Evolutionary conservation across 1,140 invertebrate genomes (phyloP).

Genomic region (Drosophila micromelanica): DNA sequence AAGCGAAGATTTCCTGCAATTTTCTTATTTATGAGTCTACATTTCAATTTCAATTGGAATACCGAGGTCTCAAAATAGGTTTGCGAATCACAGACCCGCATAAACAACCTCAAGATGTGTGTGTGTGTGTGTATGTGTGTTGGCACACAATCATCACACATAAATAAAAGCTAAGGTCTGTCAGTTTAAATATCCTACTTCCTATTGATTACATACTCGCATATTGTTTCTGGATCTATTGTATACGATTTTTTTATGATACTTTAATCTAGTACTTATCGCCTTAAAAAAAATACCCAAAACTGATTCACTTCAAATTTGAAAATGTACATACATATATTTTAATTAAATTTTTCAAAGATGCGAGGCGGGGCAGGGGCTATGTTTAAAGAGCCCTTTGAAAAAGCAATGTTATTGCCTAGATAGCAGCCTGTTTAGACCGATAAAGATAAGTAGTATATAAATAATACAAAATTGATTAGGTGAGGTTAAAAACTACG

Average conservation of each 20-base stretch:
- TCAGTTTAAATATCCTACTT: background rate
- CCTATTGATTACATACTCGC: background rate
- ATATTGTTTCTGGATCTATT: too few relatives aligned
- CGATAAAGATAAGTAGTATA: constrained; percentile 18
- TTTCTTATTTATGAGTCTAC: constrained; percentile 62
- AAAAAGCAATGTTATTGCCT: constrained; percentile 21
- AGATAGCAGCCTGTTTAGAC: constrained; percentile 12
- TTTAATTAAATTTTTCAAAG: background rate
- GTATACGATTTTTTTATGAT: too few relatives aligned
- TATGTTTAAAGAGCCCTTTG: constrained; percentile 18
- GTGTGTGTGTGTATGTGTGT: background rate
- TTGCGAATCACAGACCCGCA: constrained; percentile 23
- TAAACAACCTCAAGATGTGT: background rate
- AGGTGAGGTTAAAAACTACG: constrained; percentile 22
- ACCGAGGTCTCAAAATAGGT: constrained; percentile 44
- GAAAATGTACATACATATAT: background rate
- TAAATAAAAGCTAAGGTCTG: background rate
- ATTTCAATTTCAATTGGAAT: constrained; percentile 42
- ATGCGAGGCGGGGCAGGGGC: background rate
- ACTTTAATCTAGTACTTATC: background rate
- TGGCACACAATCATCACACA: background rate
- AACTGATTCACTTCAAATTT: background rate
- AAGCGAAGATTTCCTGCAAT: constrained; percentile 78
- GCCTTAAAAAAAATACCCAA: too few relatives aligned
- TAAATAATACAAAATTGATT: constrained; percentile 32